A percentile compares a stretch with the other conserved stretches of the same genome.
Evolutionary conservation across 2,113 vertebrate genomes (phyloP).

Genomic region (cattle (Bos taurus)): DNA sequence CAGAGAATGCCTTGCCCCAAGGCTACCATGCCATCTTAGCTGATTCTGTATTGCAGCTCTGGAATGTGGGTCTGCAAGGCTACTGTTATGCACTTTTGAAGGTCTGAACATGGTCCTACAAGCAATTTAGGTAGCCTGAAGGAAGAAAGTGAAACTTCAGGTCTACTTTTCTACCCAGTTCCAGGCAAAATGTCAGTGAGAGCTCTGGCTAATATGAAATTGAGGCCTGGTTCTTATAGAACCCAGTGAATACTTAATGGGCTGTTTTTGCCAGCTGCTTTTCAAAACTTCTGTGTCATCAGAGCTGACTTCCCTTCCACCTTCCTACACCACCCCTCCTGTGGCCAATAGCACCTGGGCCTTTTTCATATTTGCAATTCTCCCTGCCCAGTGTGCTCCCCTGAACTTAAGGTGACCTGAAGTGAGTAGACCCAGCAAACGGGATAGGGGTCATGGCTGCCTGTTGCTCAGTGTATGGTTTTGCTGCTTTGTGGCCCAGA

Average conservation of each 20-base stretch:
- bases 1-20: neutral
- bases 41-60: neutral
- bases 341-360: neutral
- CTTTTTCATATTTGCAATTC: neutral
- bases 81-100: neutral
- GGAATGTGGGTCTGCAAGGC: neutral
- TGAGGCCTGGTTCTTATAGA: neutral
- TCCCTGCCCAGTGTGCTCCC: neutral
- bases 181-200: neutral
- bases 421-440: neutral
- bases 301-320: neutral
- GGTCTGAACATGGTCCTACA: neutral
- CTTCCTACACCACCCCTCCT: neutral
- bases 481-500: neutral
- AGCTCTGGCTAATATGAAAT: neutral
- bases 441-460: neutral
- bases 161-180: neutral
- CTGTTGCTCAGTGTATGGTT: conserved; percentile 9
- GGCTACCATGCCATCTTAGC: neutral
- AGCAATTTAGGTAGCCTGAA: neutral
- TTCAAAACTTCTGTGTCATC: neutral
- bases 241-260: neutral
- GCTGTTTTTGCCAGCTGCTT: neutral
- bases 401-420: neutral
- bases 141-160: neutral